These are phyloP conservation scores for Alloscopus bannaensis DNA, from an alignment of 2,888 invertebrate genomes.

Conservation along the genomic window DNA sequence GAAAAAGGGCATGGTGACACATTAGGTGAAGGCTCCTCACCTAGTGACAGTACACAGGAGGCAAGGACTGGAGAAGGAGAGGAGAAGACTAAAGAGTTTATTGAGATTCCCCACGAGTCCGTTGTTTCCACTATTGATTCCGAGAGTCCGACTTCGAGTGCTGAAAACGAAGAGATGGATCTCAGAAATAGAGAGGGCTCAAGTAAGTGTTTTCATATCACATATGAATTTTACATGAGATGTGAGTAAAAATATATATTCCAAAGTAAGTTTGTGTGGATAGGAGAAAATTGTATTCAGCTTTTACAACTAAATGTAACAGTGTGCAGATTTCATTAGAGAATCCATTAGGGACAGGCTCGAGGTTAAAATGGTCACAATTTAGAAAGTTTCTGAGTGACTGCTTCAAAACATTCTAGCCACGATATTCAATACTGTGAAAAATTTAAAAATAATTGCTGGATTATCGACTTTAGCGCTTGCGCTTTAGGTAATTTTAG, in stretches of 20 bases:
- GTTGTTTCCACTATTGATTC: neutral
- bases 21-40: slow-evolving; percentile 12
- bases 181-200: neutral
- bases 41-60: slow-evolving; percentile 13
- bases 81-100: neutral
- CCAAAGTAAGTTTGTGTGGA: neutral
- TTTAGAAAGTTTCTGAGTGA: neutral
- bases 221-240: neutral
- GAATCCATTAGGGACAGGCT: neutral
- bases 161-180: slow-evolving; percentile 21
- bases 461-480: too few relatives aligned
- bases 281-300: too few relatives aligned
- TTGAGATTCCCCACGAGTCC: slow-evolving; percentile 1
- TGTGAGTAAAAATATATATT: neutral
- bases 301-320: neutral
- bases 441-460: too few relatives aligned
- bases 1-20: slow-evolving; percentile 20
- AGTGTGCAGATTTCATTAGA: neutral
- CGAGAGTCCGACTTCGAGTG: slow-evolving; percentile 1
- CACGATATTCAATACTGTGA: too few relatives aligned
- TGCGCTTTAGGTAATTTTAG: too few relatives aligned
- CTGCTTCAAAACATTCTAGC: neutral
- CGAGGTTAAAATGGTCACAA: neutral
- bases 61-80: slow-evolving; percentile 13
- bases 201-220: slow-evolving; percentile 16